Conservation (phyloP, 35 echinoderm and acorn worm species). For the Ptychodera flava region DNA sequence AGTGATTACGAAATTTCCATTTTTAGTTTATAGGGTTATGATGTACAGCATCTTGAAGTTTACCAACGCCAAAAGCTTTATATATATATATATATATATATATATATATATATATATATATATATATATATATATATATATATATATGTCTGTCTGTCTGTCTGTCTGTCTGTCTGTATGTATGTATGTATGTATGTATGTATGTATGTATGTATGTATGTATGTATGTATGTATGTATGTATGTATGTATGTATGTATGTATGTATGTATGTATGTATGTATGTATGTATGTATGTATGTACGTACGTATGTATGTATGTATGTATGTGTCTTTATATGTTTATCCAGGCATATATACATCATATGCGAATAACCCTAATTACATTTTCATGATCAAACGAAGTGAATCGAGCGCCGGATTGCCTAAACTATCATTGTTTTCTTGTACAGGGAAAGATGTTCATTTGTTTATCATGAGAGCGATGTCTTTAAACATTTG, state of each 20-base stretch:
- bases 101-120: neutral
- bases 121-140: neutral
- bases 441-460: too few species aligned
- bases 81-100: neutral
- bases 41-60: too few species aligned
- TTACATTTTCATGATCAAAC: too few species aligned
- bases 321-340: neutral
- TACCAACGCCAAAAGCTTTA: too few species aligned
- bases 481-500: too few species aligned
- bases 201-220: neutral
- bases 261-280: slow-evolving; percentile 2
- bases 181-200: neutral
- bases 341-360: too few species aligned
- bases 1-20: too few species aligned
- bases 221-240: neutral
- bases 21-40: too few species aligned
- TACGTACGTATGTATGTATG: neutral
- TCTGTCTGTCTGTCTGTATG: neutral
- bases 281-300: neutral
- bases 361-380: too few species aligned
- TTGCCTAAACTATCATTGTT: too few species aligned
- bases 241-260: neutral
- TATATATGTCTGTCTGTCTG: neutral
- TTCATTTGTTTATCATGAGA: too few species aligned
- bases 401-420: too few species aligned